A percentile compares a stretch with the other conserved stretches of the same genome.
phyloP scores from a whole-genome alignment of 2,797 vertebrate genomes.

The Platyrinchus mystaceus region DNA sequence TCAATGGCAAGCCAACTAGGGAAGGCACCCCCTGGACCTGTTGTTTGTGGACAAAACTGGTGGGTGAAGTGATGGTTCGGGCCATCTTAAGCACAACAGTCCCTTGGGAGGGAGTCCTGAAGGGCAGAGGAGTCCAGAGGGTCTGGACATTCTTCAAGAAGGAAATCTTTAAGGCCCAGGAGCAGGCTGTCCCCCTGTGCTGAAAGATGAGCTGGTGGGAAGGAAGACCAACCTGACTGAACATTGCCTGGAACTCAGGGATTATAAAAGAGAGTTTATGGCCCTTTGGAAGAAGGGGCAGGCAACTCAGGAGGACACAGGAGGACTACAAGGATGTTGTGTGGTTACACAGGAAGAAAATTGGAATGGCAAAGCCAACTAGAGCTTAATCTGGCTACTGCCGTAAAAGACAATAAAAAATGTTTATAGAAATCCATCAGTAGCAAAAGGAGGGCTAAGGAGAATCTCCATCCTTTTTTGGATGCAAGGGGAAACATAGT shows the following conservation, averaged over 20 bases:
- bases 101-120: not conserved
- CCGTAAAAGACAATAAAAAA: too few species aligned
- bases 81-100: not conserved
- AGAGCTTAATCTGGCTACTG: too few species aligned
- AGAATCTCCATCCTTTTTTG: too few species aligned
- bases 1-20: accelerated
- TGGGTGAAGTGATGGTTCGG: not conserved
- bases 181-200: not conserved
- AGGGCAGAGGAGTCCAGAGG: not conserved
- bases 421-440: too few species aligned
- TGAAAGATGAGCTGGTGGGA: not conserved
- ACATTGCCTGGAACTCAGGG: not conserved
- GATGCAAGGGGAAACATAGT: too few species aligned
- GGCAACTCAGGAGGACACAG: too few species aligned
- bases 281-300: too few species aligned
- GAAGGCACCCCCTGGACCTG: not conserved
- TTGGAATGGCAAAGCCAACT: not conserved
- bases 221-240: not conserved
- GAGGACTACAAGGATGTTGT: too few species aligned
- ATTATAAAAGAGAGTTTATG: too few species aligned
- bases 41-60: not conserved
- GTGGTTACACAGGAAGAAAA: not conserved
- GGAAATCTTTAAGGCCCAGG: not conserved
- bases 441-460: too few species aligned
- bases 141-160: not conserved